Percentiles rank a stretch among this genome's conserved stretches.
phyloP scores from a whole-genome alignment of 2,113 vertebrate species.

The Nycticebus coucang region DNA sequence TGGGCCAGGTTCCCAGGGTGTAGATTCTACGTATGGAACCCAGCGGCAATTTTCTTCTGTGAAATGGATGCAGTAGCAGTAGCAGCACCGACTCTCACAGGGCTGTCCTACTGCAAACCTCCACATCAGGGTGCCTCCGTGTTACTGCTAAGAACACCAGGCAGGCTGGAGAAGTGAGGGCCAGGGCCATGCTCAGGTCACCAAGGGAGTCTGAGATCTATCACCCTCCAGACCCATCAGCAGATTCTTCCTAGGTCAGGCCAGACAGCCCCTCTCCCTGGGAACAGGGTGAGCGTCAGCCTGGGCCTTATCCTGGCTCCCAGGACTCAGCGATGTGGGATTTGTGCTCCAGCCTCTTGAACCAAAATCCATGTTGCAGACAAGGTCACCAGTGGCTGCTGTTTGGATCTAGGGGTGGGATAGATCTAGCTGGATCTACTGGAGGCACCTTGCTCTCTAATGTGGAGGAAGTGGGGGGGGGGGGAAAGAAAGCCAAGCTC shows the following conservation, averaged over 20 bases:
- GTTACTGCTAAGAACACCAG: neutral
- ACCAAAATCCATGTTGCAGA: neutral
- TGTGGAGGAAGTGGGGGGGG: too few relatives aligned
- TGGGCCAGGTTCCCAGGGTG: neutral
- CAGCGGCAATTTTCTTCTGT: neutral
- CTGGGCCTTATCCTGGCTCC: neutral
- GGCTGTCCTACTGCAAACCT: neutral
- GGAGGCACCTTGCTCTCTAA: neutral
- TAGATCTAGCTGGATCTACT: neutral
- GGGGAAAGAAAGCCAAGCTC: neutral
- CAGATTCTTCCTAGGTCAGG: neutral
- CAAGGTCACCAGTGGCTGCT: neutral
- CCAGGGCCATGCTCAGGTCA: neutral
- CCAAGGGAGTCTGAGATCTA: neutral
- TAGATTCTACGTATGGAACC: neutral
- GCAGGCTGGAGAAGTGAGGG: neutral
- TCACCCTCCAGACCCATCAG: too few relatives aligned
- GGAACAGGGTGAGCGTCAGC: neutral
- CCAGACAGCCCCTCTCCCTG: neutral
- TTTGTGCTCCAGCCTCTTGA: neutral
- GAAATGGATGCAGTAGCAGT: neutral
- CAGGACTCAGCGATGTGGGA: neutral
- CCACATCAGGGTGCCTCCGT: neutral
- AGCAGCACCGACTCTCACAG: neutral
- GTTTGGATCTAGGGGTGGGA: neutral